Conservation (phyloP, 2,797 vertebrate genomes). For the Helicolenus hilgendorfi region DNA sequence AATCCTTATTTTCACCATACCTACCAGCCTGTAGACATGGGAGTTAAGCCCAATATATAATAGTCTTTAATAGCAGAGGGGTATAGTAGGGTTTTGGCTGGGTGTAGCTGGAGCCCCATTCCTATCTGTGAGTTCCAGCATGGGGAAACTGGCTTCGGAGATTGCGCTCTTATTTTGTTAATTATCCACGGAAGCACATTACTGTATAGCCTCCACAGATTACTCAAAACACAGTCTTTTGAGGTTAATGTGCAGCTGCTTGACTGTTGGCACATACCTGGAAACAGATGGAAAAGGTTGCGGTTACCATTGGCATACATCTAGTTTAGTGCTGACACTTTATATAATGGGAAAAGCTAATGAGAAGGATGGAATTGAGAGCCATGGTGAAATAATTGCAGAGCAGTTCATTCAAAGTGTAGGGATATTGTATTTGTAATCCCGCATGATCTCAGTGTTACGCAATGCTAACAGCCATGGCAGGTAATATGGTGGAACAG, state of each 20-base stretch:
- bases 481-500: constrained; percentile 7
- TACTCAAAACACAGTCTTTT: neutral
- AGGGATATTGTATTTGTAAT: constrained; percentile 26
- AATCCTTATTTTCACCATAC: neutral
- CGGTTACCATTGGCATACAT: neutral
- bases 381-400: neutral
- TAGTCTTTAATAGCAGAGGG: neutral
- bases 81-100: neutral
- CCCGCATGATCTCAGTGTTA: constrained; percentile 3
- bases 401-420: neutral
- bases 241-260: constrained; percentile 55
- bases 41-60: neutral
- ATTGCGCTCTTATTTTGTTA: neutral
- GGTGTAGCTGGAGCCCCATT: neutral
- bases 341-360: neutral
- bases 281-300: constrained; percentile 37
- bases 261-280: constrained; percentile 40
- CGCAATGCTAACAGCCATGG: neutral
- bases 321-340: neutral
- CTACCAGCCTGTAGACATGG: neutral
- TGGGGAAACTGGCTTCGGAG: neutral
- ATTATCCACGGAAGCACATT: neutral
- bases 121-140: neutral
- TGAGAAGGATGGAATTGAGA: neutral
- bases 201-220: neutral